phyloP scores from a whole-genome alignment of 2,888 invertebrate genomes.

The Malachius bipustulatus region DNA sequence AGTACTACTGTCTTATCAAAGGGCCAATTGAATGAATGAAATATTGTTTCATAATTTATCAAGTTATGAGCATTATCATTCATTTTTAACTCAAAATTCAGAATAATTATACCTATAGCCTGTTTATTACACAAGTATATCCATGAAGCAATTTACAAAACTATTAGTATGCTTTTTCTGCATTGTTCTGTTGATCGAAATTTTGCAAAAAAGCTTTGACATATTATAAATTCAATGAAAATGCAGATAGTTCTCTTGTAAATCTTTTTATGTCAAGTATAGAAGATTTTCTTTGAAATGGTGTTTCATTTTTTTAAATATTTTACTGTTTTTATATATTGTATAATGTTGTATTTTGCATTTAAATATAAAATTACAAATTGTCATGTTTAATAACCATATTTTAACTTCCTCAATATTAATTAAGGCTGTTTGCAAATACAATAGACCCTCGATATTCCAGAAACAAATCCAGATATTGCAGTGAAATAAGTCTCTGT shows the following conservation, averaged over 20 bases:
- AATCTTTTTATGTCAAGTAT: conserved; percentile 1
- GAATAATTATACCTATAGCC: conserved; percentile 3
- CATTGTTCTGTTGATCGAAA: conserved; percentile 1
- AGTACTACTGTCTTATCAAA: conserved; percentile 3
- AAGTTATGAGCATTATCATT: conserved; percentile 3
- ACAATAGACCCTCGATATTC: too few species aligned
- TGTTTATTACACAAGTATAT: conserved; percentile 2
- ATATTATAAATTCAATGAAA: conserved; percentile 1
- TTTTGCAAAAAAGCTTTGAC: conserved; percentile 3
- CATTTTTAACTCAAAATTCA: conserved; percentile 3
- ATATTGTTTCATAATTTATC: conserved; percentile 1
- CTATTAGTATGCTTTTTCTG: conserved; percentile 3
- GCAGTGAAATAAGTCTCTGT: too few species aligned
- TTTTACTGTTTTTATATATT: too few species aligned
- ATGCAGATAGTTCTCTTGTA: conserved; percentile 1
- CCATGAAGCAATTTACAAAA: conserved; percentile 2
- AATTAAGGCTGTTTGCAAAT: too few species aligned
- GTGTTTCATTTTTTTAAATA: not conserved
- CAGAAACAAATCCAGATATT: too few species aligned
- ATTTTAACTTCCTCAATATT: too few species aligned
- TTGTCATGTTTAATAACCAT: too few species aligned
- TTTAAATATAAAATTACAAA: too few species aligned
- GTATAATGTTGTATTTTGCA: too few species aligned
- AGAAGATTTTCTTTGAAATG: not conserved
- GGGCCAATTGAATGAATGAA: conserved; percentile 3